A percentile compares a stretch with the other conserved stretches of the same genome.
Conservation (phyloP, 2,888 invertebrate genomes). For the Penaeus monodon region DNA sequence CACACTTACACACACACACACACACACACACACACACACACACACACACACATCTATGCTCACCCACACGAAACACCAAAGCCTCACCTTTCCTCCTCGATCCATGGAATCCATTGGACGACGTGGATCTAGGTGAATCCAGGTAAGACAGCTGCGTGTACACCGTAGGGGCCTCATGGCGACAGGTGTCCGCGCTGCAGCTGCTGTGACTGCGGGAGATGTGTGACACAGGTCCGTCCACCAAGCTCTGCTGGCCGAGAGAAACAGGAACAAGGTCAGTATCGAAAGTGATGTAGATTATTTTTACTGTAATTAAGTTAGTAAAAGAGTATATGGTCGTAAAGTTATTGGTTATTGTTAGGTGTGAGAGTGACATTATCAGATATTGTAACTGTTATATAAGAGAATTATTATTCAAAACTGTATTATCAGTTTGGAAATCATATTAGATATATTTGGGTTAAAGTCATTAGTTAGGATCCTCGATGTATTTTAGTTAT, state of each 20-base stretch:
- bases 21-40: neutral
- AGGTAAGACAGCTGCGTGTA: constrained; percentile 64
- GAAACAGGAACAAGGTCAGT: neutral
- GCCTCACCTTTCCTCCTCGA: constrained; percentile 60
- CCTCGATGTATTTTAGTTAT: too few species aligned
- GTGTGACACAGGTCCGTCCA: constrained; percentile 55
- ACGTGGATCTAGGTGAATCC: constrained; percentile 60
- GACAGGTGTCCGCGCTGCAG: constrained; percentile 46
- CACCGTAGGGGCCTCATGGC: constrained; percentile 43
- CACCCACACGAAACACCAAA: neutral
- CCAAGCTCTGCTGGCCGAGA: constrained; percentile 35
- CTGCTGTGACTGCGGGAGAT: constrained; percentile 58
- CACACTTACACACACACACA: neutral
- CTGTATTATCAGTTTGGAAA: too few species aligned
- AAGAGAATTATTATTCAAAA: too few species aligned
- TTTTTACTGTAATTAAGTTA: neutral
- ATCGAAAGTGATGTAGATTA: neutral
- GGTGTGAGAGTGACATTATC: too few species aligned
- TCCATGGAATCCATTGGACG: constrained; percentile 57
- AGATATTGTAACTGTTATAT: too few species aligned
- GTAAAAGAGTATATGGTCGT: neutral
- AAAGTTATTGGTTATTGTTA: neutral
- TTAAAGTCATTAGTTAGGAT: too few species aligned
- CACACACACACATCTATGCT: neutral
- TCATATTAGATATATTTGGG: too few species aligned